Conservation (phyloP, 2,888 invertebrate genomes). For the Drosophila kanekoi region DNA sequence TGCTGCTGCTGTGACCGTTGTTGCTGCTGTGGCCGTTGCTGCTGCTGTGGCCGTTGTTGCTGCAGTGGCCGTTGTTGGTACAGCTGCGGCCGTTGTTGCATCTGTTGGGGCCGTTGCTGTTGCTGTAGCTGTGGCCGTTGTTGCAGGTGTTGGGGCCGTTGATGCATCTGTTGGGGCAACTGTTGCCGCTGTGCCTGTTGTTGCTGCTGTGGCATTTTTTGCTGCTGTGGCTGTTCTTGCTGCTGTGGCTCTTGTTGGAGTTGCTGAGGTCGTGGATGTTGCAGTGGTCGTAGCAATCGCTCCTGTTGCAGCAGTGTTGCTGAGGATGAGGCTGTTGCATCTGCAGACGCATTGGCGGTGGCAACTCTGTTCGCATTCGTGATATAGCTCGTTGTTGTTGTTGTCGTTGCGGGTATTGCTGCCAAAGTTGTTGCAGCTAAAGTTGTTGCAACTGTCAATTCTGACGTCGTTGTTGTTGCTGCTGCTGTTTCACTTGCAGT, state of each 20-base stretch:
- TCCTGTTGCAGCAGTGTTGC: slow-evolving; percentile 11
- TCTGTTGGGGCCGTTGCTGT: not conserved
- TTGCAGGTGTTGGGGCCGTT: not conserved
- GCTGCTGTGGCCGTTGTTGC: not conserved
- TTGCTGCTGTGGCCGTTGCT: not conserved
- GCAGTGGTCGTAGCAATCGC: slow-evolving; percentile 6
- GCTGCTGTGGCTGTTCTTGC: slow-evolving; percentile 3
- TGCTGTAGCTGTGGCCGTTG: not conserved
- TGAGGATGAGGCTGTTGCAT: not conserved
- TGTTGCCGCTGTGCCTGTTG: not conserved
- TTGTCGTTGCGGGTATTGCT: slow-evolving; percentile 2
- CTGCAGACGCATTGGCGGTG: slow-evolving; percentile 4
- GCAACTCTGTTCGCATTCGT: slow-evolving; percentile 5
- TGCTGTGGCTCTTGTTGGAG: slow-evolving; percentile 1
- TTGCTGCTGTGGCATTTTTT: slow-evolving; percentile 5
- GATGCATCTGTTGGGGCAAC: not conserved
- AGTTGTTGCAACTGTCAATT: not conserved
- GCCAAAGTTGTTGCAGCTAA: not conserved
- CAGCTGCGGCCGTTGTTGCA: not conserved
- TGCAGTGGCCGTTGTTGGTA: not conserved
- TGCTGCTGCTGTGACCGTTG: not conserved
- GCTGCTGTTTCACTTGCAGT: not conserved
- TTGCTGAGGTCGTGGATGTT: not conserved
- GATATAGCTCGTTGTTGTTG: not conserved
- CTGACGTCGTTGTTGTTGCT: slow-evolving; percentile 12